Percentiles rank a stretch among this genome's conserved stretches.
Conservation (phyloP, 2,888 invertebrate genomes). For the Linnaemya tessellans region DNA sequence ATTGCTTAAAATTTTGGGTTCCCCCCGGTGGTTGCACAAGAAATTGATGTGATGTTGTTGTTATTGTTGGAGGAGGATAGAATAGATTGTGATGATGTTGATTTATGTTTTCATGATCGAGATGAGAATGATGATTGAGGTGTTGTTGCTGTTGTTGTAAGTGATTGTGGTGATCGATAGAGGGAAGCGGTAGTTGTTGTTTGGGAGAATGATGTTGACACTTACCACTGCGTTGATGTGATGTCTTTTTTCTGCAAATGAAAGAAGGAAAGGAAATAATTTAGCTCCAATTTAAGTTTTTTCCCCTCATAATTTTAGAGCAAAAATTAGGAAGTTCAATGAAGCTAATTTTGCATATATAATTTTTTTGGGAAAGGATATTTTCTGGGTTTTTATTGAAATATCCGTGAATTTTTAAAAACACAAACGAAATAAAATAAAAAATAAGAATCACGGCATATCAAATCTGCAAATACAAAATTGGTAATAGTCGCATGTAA, state of each 20-base stretch:
- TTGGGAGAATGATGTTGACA: slow-evolving; percentile 76
- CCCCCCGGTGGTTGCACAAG: slow-evolving; percentile 67
- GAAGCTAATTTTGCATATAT: no score
- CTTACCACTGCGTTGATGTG: slow-evolving; percentile 83
- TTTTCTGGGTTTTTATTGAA: no score
- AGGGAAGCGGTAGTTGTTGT: slow-evolving; percentile 76
- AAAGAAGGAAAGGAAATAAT: slow-evolving; percentile 18
- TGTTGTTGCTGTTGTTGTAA: slow-evolving; percentile 72
- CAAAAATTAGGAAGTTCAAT: no score
- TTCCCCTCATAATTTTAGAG: no score
- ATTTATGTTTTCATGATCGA: slow-evolving; percentile 60
- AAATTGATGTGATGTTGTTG: slow-evolving; percentile 69
- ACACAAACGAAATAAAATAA: no score
- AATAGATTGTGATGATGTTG: slow-evolving; percentile 68
- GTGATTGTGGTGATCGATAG: slow-evolving; percentile 75
- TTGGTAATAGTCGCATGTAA: no score
- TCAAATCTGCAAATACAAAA: no score
- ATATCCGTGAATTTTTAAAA: no score
- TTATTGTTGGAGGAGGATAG: slow-evolving; percentile 68
- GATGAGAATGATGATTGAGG: slow-evolving; percentile 71
- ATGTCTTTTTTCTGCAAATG: slow-evolving; percentile 81
- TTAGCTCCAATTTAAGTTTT: neutral
- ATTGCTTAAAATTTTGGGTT: slow-evolving; percentile 71
- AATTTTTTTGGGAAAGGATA: no score
- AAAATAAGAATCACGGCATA: no score